Evolutionary conservation across 2,888 invertebrate genomes (phyloP).

Genomic region (Chloroclystis v-ata): DNA sequence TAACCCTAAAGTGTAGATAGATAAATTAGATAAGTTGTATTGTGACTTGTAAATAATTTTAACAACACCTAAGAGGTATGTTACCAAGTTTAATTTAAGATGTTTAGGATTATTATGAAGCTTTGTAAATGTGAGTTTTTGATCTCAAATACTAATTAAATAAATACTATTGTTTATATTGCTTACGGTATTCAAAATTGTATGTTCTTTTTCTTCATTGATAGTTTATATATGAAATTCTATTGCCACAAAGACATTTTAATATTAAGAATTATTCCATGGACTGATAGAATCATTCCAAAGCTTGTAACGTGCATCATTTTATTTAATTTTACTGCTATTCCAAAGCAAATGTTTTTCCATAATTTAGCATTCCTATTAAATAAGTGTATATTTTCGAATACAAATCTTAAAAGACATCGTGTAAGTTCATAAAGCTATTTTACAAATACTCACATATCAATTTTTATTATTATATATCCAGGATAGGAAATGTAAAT

Average conservation of each 20-base stretch:
- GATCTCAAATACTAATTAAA: conserved; percentile 46
- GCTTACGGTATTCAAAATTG: background rate
- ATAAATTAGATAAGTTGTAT: conserved; percentile 12
- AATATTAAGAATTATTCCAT: conserved; percentile 8
- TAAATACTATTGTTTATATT: conserved; percentile 13
- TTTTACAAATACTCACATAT: conserved; percentile 50
- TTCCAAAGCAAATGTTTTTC: conserved; percentile 24
- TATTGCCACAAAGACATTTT: conserved; percentile 3
- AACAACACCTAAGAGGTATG: conserved; percentile 27
- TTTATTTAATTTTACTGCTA: conserved; percentile 9
- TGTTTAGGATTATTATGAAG: conserved; percentile 29
- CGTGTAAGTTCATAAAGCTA: conserved; percentile 15
- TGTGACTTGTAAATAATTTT: conserved; percentile 15
- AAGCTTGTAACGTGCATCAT: conserved; percentile 7
- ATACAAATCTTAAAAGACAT: background rate
- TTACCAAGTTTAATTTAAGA: conserved; percentile 26
- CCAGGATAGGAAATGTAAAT: conserved; percentile 11
- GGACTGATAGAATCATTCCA: conserved; percentile 50
- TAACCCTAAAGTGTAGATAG: conserved; percentile 13
- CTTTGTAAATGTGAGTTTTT: conserved; percentile 53
- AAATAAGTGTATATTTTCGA: conserved; percentile 12
- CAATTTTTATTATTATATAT: conserved; percentile 28
- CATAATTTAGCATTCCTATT: conserved; percentile 22
- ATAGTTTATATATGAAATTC: background rate
- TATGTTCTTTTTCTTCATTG: background rate